Evolutionary conservation across 2,113 vertebrate species (phyloP), one percentile per base, ranked within the genome.

Genomic region (Corvus hawaiiensis): DNA sequence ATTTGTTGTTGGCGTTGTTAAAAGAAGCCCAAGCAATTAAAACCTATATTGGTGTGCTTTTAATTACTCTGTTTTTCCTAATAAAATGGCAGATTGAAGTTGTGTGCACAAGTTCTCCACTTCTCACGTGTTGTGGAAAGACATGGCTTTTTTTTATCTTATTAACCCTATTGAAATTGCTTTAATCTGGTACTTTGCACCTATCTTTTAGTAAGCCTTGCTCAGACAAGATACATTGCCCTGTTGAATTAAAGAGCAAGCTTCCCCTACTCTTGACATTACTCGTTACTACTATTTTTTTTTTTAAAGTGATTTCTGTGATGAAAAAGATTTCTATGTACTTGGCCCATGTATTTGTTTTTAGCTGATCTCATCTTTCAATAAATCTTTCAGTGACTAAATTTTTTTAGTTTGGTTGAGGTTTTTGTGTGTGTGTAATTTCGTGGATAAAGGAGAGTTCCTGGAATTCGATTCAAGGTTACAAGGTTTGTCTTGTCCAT

Each of bases 351-450:
- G 14, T 13, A 1, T 16, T 22, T 52, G 24, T 39, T 81, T 75
- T 33, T 11, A 30, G 44, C 9, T 66, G 8, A 49, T 63, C 5
- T 66, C 7, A 12, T 46, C 16, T 77, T 90, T 58, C 39, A 43
- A 0, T n/a, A 68, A 23, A 18, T 51, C 6, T 66, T 66, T n/a
- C 13, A 27, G 1, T 35, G 10, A 20, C 4, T 55, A 11, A 13
- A 1, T 2, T 8, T 55, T n/a, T 78, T 54, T 39, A 19, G 16
- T 46, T 81, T 54, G 3, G 1, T 16, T 76, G 18, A 9, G 44
- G 10, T 8, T 71, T 48, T 19, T 30, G 3, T 41, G 6, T 62
- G 1, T 26, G 11, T 28, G 15, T 84, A 37, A 28, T 49, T 84
- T 59, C 59, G 21, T 58, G 28, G 16, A 27, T 55, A 35, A 77